phyloP scores from a whole-genome alignment of 2,113 vertebrate species.

The Ageneiosus marmoratus region DNA sequence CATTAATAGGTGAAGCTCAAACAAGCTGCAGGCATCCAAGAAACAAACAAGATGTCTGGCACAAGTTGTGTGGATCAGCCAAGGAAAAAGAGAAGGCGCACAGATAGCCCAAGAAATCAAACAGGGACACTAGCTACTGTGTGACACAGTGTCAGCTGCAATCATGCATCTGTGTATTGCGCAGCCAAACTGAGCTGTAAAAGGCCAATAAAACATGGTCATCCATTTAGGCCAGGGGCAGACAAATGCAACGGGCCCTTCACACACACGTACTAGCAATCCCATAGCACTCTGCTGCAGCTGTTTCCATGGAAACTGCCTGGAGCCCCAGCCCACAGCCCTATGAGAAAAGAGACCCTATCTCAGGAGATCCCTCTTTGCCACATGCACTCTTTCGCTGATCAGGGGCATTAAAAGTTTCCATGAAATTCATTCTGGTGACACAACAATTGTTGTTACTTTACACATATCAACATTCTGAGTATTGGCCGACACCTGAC shows the following conservation, averaged over 20 bases:
- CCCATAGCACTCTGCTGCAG: slow-evolving; percentile 67
- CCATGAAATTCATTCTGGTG: background rate
- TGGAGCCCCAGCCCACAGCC: slow-evolving; percentile 71
- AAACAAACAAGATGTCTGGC: slow-evolving; percentile 22
- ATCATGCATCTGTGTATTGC: slow-evolving; percentile 15
- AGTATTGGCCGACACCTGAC: background rate
- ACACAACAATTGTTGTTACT: background rate
- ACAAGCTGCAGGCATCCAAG: slow-evolving; percentile 16
- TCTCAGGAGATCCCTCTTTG: slow-evolving; percentile 52
- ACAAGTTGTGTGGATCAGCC: background rate
- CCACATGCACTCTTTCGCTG: slow-evolving; percentile 41
- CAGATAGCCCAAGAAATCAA: no score
- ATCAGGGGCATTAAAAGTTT: slow-evolving; percentile 45
- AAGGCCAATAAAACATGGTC: slow-evolving; percentile 31
- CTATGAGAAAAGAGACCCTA: slow-evolving; percentile 62
- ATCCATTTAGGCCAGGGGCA: slow-evolving; percentile 33
- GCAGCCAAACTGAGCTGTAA: slow-evolving; percentile 21
- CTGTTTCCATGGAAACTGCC: slow-evolving; percentile 83
- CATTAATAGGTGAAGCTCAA: slow-evolving; percentile 1
- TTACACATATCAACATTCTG: background rate
- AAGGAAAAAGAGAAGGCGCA: background rate
- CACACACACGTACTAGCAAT: slow-evolving; percentile 66
- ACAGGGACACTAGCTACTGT: background rate
- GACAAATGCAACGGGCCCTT: slow-evolving; percentile 95
- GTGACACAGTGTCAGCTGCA: background rate